Percentiles rank a stretch among this genome's conserved stretches.
These are phyloP conservation scores for Sitophilus oryzae DNA, from an alignment of 1,140 invertebrate genomes.

Conservation along the genomic window DNA sequence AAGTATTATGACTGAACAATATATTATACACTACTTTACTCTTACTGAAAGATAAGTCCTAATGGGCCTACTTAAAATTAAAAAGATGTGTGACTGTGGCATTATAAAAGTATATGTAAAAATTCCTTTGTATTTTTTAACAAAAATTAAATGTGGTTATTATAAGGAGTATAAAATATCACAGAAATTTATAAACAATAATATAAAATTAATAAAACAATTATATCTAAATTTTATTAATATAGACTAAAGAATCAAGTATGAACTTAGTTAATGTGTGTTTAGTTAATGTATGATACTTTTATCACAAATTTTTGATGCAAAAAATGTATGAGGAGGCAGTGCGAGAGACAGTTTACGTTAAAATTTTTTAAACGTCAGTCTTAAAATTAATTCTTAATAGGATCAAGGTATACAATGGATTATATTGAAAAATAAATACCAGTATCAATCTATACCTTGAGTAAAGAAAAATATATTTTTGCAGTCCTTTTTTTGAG, in stretches of 20 bases:
- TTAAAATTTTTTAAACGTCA: too few relatives aligned
- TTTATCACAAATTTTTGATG: conserved; percentile 1
- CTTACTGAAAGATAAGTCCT: too few relatives aligned
- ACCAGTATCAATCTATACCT: too few relatives aligned
- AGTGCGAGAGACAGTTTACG: background rate
- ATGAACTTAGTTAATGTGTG: background rate
- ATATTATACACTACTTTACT: too few relatives aligned
- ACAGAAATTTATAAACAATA: background rate
- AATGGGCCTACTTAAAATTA: too few relatives aligned
- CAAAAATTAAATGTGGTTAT: background rate
- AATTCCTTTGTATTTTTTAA: too few relatives aligned
- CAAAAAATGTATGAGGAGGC: background rate
- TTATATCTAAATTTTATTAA: background rate
- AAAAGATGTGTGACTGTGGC: too few relatives aligned
- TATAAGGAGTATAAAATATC: background rate
- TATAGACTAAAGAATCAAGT: background rate
- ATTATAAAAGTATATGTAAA: too few relatives aligned
- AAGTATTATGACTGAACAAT: too few relatives aligned
- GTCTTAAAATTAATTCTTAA: background rate
- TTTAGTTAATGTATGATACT: background rate
- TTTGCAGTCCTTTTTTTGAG: too few relatives aligned
- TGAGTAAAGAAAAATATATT: too few relatives aligned
- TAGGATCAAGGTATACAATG: background rate
- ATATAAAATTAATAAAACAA: background rate
- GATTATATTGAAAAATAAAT: too few relatives aligned